Percentiles rank a stretch among this genome's conserved stretches.
Evolutionary conservation across 2,888 invertebrate genomes (phyloP).

Genomic region (Melanostoma mellinum): DNA sequence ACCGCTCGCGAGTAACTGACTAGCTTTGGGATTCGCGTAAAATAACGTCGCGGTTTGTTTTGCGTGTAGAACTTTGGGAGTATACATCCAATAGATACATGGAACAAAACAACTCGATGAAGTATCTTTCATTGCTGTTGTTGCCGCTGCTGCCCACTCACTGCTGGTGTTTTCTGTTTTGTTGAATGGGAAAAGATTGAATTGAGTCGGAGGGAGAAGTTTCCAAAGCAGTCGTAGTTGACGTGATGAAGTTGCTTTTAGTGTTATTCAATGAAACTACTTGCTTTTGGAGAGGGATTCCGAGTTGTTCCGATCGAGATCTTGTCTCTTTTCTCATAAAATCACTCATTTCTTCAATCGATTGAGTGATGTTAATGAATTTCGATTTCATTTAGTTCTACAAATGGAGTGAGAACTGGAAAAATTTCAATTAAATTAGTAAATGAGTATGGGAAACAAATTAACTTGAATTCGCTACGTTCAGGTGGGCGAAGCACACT

Average conservation of each 20-base stretch:
- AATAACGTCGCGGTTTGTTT: conserved; percentile 48
- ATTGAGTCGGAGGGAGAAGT: conserved; percentile 27
- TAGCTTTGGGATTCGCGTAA: conserved; percentile 32
- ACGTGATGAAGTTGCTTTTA: neutral
- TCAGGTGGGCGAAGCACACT: conserved; percentile 57
- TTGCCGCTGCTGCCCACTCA: conserved; percentile 41
- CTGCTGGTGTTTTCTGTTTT: conserved; percentile 3
- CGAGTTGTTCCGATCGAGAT: conserved; percentile 37
- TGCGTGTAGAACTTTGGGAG: conserved; percentile 49
- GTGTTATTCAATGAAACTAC: conserved; percentile 39
- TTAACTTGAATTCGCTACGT: conserved; percentile 49
- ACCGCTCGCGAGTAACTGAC: conserved; percentile 71
- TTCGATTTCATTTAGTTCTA: conserved; percentile 47
- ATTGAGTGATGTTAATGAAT: conserved; percentile 52
- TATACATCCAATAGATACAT: conserved; percentile 25
- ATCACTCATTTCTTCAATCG: conserved; percentile 13
- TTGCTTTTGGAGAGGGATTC: conserved; percentile 19
- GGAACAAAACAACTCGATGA: conserved; percentile 49
- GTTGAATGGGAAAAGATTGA: conserved; percentile 31
- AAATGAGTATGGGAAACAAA: conserved; percentile 48
- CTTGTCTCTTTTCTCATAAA: neutral
- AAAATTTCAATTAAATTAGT: conserved; percentile 18
- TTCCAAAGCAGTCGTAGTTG: conserved; percentile 8
- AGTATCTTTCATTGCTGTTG: conserved; percentile 34
- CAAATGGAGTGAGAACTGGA: conserved; percentile 4